These are phyloP conservation scores for Narcine bancroftii DNA, from an alignment of 2,113 vertebrate genomes.

Conservation along the genomic window DNA sequence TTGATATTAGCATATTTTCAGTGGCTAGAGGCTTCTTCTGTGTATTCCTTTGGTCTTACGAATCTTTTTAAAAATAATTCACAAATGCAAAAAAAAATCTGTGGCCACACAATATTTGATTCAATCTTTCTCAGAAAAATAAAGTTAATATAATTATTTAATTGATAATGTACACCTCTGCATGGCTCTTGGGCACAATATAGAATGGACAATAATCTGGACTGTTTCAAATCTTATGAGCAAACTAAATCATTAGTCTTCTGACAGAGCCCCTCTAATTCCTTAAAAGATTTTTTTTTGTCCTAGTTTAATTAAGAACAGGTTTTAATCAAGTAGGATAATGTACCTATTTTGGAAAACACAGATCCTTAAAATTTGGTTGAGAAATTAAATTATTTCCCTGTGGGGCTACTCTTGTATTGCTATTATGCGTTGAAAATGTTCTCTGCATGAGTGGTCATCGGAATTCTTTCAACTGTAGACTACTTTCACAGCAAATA, in stretches of 20 bases:
- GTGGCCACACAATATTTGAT: not conserved
- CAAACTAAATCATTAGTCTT: not conserved
- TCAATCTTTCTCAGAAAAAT: not conserved
- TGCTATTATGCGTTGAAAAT: not conserved
- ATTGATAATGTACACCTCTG: not conserved
- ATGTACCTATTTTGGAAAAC: not conserved
- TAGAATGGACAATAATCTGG: not conserved
- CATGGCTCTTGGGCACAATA: not conserved
- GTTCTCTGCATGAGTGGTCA: not conserved
- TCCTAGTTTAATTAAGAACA: not conserved
- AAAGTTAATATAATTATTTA: not conserved
- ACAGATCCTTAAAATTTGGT: not conserved
- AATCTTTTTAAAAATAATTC: not conserved
- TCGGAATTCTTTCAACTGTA: not conserved
- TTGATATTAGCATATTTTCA: not conserved
- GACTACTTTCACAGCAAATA: not conserved
- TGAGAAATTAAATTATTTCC: not conserved
- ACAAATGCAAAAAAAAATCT: not conserved
- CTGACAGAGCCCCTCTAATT: not conserved
- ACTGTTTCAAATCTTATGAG: not conserved
- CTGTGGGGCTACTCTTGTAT: not conserved
- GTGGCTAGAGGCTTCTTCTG: not conserved
- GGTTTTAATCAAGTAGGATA: not conserved
- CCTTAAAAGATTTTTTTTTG: not conserved
- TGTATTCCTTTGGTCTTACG: not conserved